Base-by-base conservation (phyloP, 2,888 invertebrate species). In the Coelinius sp. region DNA sequence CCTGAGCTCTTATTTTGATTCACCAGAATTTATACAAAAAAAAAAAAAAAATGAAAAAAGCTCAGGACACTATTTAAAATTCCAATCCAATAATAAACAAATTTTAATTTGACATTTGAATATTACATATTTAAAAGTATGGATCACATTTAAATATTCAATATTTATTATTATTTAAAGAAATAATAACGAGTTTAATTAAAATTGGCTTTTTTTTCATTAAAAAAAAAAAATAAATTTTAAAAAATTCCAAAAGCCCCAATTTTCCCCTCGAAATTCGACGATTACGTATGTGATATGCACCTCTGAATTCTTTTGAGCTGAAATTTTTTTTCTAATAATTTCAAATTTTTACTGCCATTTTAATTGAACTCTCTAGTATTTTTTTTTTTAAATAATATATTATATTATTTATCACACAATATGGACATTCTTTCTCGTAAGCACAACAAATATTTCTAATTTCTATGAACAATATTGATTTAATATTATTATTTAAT, bases 111-210 rank as follows among this genome's bases (percentile, higher is more conserved):
- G 79, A 79, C 70, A 79, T 81, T 77, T 77, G 77, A 81, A 82
- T 76, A 80, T 83, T 82, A 41, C n/a, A 78, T 68, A 76, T 83
- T 84, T 81, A 82, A 83, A 82, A 83, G 77, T 83, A 82, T 79
- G 77, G 83, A 84, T 84, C 83, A 84, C 84, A 84, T 83, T 80
- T 79, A 83, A 75, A 74, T 80, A 81, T 82, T 81, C 79, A 72
- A 79, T 82, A 77, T 76, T 79, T 80, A 76, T 77, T 79, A 79
- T 80, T 79, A 75, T 81, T 83, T 78, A 79, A 14, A 27, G 22
- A 3, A 24, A 22, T 1, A 49, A 81, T 79, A 70, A 79, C 83
- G 82, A 83, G 80, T 80, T 82, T 64, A 82, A 82, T 83, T 78
- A 81, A 82, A 81, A 76, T 75, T 72, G 75, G 77, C 75, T 81